Conservation (phyloP, 2,797 vertebrate genomes). For the Enteromius anoplus region DNA sequence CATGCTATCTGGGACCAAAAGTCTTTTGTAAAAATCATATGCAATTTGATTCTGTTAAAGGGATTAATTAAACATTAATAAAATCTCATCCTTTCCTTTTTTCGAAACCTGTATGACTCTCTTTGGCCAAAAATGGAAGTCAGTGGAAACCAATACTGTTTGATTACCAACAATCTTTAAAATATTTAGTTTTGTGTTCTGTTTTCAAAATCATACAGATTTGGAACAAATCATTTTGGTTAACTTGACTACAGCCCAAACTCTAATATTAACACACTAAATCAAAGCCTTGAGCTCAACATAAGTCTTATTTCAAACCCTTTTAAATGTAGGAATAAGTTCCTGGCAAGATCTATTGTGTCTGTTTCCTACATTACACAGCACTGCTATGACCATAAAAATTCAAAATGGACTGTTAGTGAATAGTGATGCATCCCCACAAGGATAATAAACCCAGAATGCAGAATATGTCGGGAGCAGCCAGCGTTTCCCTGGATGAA, state of each 20-base stretch:
- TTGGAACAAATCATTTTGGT: neutral
- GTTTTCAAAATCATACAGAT: neutral
- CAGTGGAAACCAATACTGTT: neutral
- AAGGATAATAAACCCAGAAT: neutral
- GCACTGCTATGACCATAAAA: neutral
- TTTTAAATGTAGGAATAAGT: neutral
- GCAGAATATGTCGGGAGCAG: neutral
- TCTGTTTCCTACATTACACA: neutral
- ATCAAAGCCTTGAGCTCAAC: conserved; percentile 1
- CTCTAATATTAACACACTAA: neutral
- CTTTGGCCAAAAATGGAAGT: neutral
- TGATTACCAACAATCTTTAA: neutral
- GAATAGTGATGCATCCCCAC: conserved; percentile 1
- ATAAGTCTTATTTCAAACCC: neutral
- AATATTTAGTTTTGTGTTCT: neutral
- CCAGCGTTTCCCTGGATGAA: neutral
- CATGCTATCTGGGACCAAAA: neutral
- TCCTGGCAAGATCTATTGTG: neutral
- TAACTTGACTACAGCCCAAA: neutral
- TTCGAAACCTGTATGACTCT: neutral
- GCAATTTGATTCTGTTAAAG: neutral
- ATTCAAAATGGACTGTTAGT: neutral
- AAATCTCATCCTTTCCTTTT: neutral
- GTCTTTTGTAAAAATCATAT: neutral
- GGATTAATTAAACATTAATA: neutral